A percentile compares a stretch with the other conserved stretches of the same genome.
Conservation (phyloP, 1,140 invertebrate genomes). For the Macrocentrus cingulum region DNA sequence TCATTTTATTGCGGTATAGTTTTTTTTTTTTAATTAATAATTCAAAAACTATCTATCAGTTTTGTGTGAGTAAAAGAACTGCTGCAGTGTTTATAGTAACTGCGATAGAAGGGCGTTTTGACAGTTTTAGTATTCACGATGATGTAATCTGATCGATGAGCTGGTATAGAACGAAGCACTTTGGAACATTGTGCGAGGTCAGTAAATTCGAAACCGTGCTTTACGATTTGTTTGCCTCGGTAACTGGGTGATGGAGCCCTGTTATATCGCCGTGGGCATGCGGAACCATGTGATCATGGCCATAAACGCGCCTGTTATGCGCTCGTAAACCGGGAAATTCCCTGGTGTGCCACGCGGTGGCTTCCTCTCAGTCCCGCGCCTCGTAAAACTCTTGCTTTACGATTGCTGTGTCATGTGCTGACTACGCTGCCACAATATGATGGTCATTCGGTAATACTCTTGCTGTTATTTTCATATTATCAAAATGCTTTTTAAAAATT, state of each 20-base stretch:
- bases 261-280: slow-evolving; percentile 56
- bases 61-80: too few species aligned
- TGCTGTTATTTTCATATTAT: slow-evolving; percentile 20
- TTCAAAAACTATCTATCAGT: too few species aligned
- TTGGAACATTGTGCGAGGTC: slow-evolving; percentile 49
- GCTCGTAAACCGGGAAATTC: slow-evolving; percentile 54
- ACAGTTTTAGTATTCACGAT: neutral
- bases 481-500: too few species aligned
- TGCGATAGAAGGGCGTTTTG: too few species aligned
- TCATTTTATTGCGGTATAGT: too few species aligned
- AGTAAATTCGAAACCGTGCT: slow-evolving; percentile 57
- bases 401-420: slow-evolving; percentile 48
- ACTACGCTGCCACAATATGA: slow-evolving; percentile 45
- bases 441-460: slow-evolving; percentile 20
- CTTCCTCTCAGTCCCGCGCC: slow-evolving; percentile 15
- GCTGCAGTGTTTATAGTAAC: too few species aligned
- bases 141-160: slow-evolving; percentile 9
- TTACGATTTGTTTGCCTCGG: slow-evolving; percentile 60
- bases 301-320: slow-evolving; percentile 60
- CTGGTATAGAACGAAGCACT: slow-evolving; percentile 24
- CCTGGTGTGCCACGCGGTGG: slow-evolving; percentile 14
- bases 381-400: slow-evolving; percentile 58
- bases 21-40: too few species aligned
- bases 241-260: slow-evolving; percentile 53
- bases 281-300: slow-evolving; percentile 56